phyloP scores from a whole-genome alignment of 1,140 invertebrate species.

The Ceratina australensis region DNA sequence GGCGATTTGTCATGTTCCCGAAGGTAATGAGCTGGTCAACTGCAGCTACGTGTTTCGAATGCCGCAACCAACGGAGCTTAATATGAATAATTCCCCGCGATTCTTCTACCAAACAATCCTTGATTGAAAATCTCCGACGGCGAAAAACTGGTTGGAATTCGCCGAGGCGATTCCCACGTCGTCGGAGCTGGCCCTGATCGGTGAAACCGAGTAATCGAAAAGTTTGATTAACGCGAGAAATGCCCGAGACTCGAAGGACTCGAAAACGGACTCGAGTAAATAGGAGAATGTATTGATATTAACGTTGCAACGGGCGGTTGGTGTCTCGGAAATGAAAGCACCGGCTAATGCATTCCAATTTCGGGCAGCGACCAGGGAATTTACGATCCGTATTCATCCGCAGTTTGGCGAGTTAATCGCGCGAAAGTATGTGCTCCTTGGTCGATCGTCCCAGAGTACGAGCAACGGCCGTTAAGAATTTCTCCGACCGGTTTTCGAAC shows the following conservation, averaged over 20 bases:
- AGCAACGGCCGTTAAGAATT: neutral
- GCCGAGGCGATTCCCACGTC: no score
- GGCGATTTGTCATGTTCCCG: conserved; percentile 24
- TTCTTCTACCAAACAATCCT: neutral
- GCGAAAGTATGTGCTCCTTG: neutral
- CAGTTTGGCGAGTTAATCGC: conserved; percentile 19
- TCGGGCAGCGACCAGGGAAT: neutral
- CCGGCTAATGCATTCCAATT: conserved; percentile 13
- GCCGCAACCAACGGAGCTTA: neutral
- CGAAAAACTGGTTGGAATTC: neutral
- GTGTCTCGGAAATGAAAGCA: conserved; percentile 16
- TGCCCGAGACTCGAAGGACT: neutral
- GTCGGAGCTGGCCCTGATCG: no score
- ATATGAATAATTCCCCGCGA: neutral
- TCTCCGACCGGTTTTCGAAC: neutral
- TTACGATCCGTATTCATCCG: conserved; percentile 7
- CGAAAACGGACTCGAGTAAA: neutral
- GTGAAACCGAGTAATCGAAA: neutral
- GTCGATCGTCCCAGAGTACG: neutral
- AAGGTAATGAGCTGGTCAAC: conserved; percentile 32
- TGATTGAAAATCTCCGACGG: neutral
- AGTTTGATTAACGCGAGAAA: neutral
- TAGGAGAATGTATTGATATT: conserved; percentile 1
- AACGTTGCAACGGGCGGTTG: neutral
- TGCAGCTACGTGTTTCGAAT: neutral